These are phyloP conservation scores for Diabrotica virgifera DNA, from an alignment of 1,140 invertebrate species.

Conservation along the genomic window DNA sequence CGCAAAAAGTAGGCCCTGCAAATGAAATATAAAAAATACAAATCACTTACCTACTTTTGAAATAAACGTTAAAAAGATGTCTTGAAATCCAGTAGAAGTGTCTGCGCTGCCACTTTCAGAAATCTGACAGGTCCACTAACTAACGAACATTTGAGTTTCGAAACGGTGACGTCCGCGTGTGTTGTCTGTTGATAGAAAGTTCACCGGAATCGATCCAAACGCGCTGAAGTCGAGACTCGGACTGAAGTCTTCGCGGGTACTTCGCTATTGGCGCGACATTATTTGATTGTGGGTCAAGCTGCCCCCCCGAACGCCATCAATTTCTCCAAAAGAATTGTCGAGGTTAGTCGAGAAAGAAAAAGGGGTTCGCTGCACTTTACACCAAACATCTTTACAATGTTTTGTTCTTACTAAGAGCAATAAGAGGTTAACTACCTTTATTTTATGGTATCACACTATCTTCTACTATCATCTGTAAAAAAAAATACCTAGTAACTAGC, in stretches of 20 bases:
- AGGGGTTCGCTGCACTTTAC: too few relatives aligned
- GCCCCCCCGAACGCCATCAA: constrained; percentile 5
- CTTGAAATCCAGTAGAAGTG: background rate
- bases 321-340: constrained; percentile 9
- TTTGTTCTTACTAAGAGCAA: too few relatives aligned
- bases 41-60: background rate
- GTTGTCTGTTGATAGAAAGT: background rate
- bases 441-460: too few relatives aligned
- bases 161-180: background rate
- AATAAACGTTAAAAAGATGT: background rate
- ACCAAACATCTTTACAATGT: too few relatives aligned
- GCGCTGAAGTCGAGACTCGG: background rate
- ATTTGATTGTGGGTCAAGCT: constrained; percentile 12
- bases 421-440: too few relatives aligned
- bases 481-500: too few relatives aligned
- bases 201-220: background rate
- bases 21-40: background rate
- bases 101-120: background rate
- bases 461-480: too few relatives aligned
- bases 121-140: background rate
- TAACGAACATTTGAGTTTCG: background rate
- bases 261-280: constrained; percentile 1
- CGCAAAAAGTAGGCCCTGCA: background rate
- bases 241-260: background rate
- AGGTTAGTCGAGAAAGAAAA: background rate